phyloP scores from a whole-genome alignment of 2,888 invertebrate genomes.

The Noctua pronuba region DNA sequence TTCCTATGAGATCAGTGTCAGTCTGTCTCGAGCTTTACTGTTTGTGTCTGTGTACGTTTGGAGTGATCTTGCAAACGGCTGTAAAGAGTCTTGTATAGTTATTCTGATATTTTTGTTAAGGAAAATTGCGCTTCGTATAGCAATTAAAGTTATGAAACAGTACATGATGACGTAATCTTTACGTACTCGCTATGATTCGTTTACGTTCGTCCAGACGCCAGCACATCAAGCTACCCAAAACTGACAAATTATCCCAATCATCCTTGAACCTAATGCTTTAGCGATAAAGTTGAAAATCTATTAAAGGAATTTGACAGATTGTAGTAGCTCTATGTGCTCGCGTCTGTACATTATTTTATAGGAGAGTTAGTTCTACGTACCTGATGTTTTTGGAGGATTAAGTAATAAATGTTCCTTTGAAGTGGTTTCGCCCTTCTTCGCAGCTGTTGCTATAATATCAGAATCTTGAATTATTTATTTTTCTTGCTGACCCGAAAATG shows the following conservation, averaged over 20 bases:
- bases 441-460: neutral
- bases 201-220: too few species aligned
- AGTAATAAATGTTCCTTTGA: neutral
- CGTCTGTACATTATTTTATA: neutral
- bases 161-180: neutral
- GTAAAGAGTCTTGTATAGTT: neutral
- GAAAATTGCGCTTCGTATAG: neutral
- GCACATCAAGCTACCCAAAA: too few species aligned
- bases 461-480: neutral
- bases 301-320: too few species aligned
- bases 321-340: too few species aligned
- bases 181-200: neutral
- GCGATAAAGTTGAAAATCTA: too few species aligned
- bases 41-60: neutral
- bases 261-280: too few species aligned
- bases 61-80: neutral
- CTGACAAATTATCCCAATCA: too few species aligned
- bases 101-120: neutral
- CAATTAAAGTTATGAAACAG: neutral
- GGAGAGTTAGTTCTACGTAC: neutral
- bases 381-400: neutral
- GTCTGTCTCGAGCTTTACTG: slow-evolving; percentile 19
- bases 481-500: neutral
- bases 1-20: slow-evolving; percentile 24
- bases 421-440: neutral